phyloP scores from a whole-genome alignment of 2,797 vertebrate genomes.

The Brotula barbata region DNA sequence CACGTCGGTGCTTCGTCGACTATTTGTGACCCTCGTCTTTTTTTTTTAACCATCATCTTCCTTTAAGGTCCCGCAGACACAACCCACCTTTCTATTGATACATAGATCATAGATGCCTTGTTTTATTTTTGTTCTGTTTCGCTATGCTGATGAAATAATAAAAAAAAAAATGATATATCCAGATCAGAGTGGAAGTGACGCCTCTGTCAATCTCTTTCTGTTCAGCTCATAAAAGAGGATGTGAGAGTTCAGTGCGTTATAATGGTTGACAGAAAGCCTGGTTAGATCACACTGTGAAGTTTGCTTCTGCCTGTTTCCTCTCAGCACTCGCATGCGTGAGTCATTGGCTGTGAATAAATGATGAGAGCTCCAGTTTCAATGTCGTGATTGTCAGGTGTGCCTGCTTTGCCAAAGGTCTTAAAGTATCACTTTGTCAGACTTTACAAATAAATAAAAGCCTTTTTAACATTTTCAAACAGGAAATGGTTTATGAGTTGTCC shows the following conservation, averaged over 20 bases:
- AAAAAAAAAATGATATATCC: conserved; percentile 76
- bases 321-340: conserved; percentile 52
- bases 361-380: conserved; percentile 71
- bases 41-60: conserved; percentile 33
- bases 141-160: conserved; percentile 80
- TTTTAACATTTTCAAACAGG: conserved; percentile 17
- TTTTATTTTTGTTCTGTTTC: conserved; percentile 44
- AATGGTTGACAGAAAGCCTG: conserved; percentile 26
- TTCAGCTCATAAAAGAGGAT: conserved; percentile 51
- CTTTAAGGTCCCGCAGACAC: conserved; percentile 51
- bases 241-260: conserved; percentile 41
- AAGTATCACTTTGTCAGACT: conserved; percentile 27
- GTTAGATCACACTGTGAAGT: conserved; percentile 31
- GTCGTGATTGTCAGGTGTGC: conserved; percentile 60
- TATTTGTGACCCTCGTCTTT: conserved; percentile 30
- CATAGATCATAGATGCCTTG: conserved; percentile 58
- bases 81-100: conserved; percentile 48
- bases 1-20: conserved; percentile 60
- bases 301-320: conserved; percentile 56
- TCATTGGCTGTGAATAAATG: conserved; percentile 73
- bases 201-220: conserved; percentile 50
- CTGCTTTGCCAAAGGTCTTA: conserved; percentile 24
- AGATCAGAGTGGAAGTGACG: conserved; percentile 66
- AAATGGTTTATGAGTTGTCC: neutral
- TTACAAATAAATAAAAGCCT: neutral